phyloP scores from a whole-genome alignment of 2,888 invertebrate species.

The Drosophila subsilvestris region DNA sequence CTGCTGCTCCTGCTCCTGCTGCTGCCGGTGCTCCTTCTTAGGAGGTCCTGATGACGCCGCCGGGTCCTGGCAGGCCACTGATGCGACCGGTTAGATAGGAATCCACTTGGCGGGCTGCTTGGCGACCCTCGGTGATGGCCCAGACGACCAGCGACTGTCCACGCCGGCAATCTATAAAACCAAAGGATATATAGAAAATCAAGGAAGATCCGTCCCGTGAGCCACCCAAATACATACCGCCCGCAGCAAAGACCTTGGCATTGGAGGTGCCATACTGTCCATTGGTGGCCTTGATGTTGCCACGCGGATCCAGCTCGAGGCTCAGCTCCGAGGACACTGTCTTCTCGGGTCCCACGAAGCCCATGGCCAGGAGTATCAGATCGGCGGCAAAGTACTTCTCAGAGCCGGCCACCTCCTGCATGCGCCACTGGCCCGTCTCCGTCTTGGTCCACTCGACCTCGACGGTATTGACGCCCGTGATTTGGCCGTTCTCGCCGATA shows the following conservation, averaged over 20 bases:
- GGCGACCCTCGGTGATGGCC: constrained; percentile 99
- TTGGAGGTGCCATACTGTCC: constrained; percentile 92
- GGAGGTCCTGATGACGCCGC: constrained; percentile 89
- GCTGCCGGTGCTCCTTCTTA: constrained; percentile 68
- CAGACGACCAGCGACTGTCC: constrained; percentile 99
- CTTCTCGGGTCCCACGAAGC: constrained; percentile 98
- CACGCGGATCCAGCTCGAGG: constrained; percentile 94
- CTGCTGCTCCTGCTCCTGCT: constrained; percentile 56
- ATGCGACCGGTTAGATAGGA: constrained; percentile 89
- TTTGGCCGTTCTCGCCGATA: constrained; percentile 93
- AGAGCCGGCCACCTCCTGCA: constrained; percentile 93
- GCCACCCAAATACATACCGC: constrained; percentile 87
- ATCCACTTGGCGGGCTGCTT: constrained; percentile 97
- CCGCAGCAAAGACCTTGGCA: constrained; percentile 96
- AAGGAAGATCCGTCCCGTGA: not conserved
- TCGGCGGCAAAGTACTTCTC: constrained; percentile 93
- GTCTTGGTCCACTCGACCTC: constrained; percentile 97
- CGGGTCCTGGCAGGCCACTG: constrained; percentile 95
- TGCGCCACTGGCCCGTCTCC: constrained; percentile 95
- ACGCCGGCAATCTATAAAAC: constrained; percentile 93
- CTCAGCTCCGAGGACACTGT: constrained; percentile 92
- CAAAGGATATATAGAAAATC: not conserved
- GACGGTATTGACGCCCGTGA: constrained; percentile 95
- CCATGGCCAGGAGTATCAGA: constrained; percentile 98
- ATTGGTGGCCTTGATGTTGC: constrained; percentile 93